Evolutionary conservation across 1,140 invertebrate species (phyloP).

Genomic region (Diprion similis): DNA sequence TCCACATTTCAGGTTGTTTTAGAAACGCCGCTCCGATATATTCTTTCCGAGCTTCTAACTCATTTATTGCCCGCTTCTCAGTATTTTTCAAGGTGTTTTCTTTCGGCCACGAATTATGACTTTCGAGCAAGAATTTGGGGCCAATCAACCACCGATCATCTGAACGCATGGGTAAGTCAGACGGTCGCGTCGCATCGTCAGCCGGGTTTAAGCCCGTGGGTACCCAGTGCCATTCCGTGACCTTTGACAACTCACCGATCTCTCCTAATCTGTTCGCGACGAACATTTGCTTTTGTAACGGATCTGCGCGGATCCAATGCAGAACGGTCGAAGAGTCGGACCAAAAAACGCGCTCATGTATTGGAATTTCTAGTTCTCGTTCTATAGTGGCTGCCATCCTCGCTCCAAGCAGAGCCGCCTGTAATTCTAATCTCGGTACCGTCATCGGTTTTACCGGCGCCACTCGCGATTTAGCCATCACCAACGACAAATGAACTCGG

Average conservation of each 20-base stretch:
- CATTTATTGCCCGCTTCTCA: constrained; percentile 10
- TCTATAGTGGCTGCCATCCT: constrained; percentile 30
- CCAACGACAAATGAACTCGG: neutral
- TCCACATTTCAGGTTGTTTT: constrained; percentile 32
- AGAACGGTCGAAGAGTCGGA: constrained; percentile 21
- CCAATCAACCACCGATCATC: neutral
- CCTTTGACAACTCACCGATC: constrained; percentile 35
- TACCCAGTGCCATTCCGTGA: constrained; percentile 35
- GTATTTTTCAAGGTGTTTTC: constrained; percentile 19
- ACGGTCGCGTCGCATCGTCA: constrained; percentile 31
- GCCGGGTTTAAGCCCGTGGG: constrained; percentile 37
- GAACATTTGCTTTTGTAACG: constrained; percentile 26
- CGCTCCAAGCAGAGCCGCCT: constrained; percentile 49
- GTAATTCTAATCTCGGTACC: constrained; percentile 53
- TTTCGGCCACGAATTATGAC: constrained; percentile 24
- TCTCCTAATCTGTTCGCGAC: constrained; percentile 36
- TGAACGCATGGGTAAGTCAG: constrained; percentile 16
- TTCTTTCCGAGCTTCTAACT: constrained; percentile 14
- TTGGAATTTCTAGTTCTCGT: neutral
- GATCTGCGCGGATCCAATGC: constrained; percentile 12
- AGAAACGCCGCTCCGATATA: constrained; percentile 20
- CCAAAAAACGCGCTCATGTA: constrained; percentile 15
- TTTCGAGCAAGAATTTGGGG: constrained; percentile 20
- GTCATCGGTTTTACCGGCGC: constrained; percentile 45
- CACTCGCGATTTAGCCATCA: constrained; percentile 43